Conservation (phyloP, 2,888 invertebrate genomes). For the Nephrotoma guestfalica region DNA sequence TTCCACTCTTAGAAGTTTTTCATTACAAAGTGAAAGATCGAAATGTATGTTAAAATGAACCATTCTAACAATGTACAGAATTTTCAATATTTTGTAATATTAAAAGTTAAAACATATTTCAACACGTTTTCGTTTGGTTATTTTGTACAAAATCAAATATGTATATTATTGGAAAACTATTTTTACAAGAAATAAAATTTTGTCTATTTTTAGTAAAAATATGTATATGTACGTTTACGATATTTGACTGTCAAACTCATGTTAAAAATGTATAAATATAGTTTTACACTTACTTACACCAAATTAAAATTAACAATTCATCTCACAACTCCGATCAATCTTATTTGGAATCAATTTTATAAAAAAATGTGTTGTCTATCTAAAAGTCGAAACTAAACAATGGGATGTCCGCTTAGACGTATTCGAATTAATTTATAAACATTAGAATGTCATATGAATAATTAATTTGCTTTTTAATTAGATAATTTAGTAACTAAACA, state of each 20-base stretch:
- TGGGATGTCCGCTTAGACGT: background rate
- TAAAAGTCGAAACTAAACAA: background rate
- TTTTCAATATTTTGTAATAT: background rate
- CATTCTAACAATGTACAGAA: background rate
- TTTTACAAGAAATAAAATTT: background rate
- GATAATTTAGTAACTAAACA: background rate
- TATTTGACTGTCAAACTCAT: background rate
- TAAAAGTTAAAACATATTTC: background rate
- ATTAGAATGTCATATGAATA: background rate
- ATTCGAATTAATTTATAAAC: background rate
- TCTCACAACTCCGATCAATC: background rate
- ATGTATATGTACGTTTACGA: background rate
- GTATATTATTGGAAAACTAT: background rate
- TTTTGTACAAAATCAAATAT: background rate
- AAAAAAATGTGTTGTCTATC: background rate
- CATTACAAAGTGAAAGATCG: no score
- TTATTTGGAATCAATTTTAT: background rate
- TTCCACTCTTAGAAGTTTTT: no score
- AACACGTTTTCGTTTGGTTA: background rate
- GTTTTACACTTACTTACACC: background rate
- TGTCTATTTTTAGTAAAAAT: background rate
- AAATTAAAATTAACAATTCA: background rate
- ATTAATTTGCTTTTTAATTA: background rate
- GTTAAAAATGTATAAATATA: background rate
- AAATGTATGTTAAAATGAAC: no score